Evolutionary conservation across 2,888 invertebrate genomes (phyloP).

Genomic region (Eremobia ochroleuca): DNA sequence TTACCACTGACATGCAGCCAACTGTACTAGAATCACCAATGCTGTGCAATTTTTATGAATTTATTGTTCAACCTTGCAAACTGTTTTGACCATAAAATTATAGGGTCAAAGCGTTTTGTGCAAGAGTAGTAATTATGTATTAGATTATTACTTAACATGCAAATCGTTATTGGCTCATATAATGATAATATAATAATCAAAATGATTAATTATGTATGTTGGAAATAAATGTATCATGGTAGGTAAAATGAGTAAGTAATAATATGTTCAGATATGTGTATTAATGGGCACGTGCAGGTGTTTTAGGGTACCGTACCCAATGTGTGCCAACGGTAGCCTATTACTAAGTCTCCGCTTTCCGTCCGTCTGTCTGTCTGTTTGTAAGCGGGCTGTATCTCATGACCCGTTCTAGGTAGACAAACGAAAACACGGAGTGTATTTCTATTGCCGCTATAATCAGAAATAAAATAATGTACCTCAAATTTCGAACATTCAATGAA

Average conservation of each 20-base stretch:
- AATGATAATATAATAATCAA: slow-evolving; percentile 7
- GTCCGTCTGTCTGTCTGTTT: too few species aligned
- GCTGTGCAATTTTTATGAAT: slow-evolving; percentile 51
- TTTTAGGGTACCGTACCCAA: neutral
- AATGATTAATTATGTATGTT: slow-evolving; percentile 26
- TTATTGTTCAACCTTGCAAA: slow-evolving; percentile 54
- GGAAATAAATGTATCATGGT: slow-evolving; percentile 5
- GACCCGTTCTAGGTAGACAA: too few species aligned
- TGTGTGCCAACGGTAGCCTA: neutral
- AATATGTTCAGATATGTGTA: neutral
- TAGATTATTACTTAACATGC: slow-evolving; percentile 6
- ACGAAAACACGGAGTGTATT: too few species aligned
- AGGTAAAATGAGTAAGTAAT: neutral
- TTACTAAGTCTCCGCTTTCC: neutral
- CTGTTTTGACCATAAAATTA: slow-evolving; percentile 47
- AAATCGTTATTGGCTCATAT: slow-evolving; percentile 17
- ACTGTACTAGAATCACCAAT: slow-evolving; percentile 1
- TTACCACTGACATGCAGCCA: neutral
- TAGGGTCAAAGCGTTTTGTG: slow-evolving; percentile 29
- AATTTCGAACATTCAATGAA: too few species aligned
- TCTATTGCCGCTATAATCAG: too few species aligned
- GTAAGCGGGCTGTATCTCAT: too few species aligned
- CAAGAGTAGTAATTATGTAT: slow-evolving; percentile 27
- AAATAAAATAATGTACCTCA: too few species aligned
- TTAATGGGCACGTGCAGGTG: neutral